Evolutionary conservation across 2,888 invertebrate species (phyloP), one percentile per base, ranked within the genome.

Genomic region (Anticlea derivata): DNA sequence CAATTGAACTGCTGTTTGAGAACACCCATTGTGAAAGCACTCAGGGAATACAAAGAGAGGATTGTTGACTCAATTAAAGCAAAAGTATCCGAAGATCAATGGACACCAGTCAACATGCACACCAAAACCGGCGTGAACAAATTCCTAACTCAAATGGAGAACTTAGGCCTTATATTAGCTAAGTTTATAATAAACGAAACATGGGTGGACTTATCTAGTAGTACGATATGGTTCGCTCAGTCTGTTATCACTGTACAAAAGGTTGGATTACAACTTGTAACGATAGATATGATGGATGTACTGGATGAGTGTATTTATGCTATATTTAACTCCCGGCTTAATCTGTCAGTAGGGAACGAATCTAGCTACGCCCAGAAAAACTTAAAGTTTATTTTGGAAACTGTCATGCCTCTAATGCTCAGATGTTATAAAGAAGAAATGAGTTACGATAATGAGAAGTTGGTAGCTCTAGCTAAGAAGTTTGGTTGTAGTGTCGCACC

Each of bases 1-100:
- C 96, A 97, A 76, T 92, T 99, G 66, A 97, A 98, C 75, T 96
- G 96, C 13, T 93, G 96, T 57, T 86, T 99, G 51, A 92, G 96
- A 57, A 92, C 93, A 7, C 95, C 97, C 0, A 89, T 97, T 39
- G 94, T 93, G 31, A 93, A 94, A 81, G 94, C 95, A 12, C 86
- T 98, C 51, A 92, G 92, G 63, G 96, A 97, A 66, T 94, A 95
- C 35, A 94, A 94, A 63, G 96, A 96, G 61, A 97, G 96, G 76
- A 92, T 96, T 61, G 91, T 96, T 10, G 97, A 98, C 74, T 95
- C 95, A 0, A 94, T 97, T 65, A 96, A 95, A 80, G 86, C 94
- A 48, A 92, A 93, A 67, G 92, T 94, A 4, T 83, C 93, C 44
- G 97, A 98, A 78, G 98, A 98, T 70, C 94, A 93, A 60, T 98